A percentile compares a stretch with the other conserved stretches of the same genome.
phyloP scores from a whole-genome alignment of 2,113 vertebrate genomes.

The Oreochromis aureus region DNA sequence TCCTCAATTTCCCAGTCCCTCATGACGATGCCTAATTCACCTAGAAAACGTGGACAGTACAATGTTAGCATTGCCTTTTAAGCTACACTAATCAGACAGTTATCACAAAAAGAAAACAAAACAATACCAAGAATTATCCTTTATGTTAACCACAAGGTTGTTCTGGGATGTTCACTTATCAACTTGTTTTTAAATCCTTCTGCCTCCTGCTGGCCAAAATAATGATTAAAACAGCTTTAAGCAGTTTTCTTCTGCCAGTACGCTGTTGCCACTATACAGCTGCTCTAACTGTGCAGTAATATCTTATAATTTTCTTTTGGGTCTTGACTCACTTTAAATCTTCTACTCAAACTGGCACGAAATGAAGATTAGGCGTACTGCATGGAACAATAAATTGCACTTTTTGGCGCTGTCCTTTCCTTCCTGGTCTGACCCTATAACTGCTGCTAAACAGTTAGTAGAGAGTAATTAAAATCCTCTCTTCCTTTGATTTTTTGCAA shows the following conservation, averaged over 20 bases:
- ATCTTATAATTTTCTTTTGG: constrained; percentile 15
- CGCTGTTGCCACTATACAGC: not conserved
- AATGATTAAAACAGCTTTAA: not conserved
- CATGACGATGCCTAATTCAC: not conserved
- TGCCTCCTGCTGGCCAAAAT: not conserved
- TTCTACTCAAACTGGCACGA: constrained; percentile 21
- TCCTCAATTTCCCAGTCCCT: not conserved
- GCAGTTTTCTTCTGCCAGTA: not conserved
- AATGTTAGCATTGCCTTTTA: not conserved
- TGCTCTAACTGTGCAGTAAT: not conserved
- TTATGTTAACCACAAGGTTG: not conserved
- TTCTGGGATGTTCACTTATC: not conserved
- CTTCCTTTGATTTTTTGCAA: constrained; percentile 49
- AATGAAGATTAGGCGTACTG: not conserved
- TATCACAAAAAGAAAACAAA: not conserved
- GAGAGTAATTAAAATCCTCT: constrained; percentile 44
- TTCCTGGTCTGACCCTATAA: not conserved
- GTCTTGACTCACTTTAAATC: constrained; percentile 22
- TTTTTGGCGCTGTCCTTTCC: constrained; percentile 8
- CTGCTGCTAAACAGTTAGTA: constrained; percentile 11
- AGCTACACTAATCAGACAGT: not conserved
- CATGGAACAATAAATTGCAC: constrained; percentile 10
- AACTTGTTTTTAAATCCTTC: not conserved
- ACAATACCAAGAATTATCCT: not conserved
- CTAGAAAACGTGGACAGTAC: not conserved